Percentiles rank a stretch among this genome's conserved stretches.
These are phyloP conservation scores for Petrocephalus schoutedeni DNA, from an alignment of 2,797 vertebrate species.

Conservation along the genomic window DNA sequence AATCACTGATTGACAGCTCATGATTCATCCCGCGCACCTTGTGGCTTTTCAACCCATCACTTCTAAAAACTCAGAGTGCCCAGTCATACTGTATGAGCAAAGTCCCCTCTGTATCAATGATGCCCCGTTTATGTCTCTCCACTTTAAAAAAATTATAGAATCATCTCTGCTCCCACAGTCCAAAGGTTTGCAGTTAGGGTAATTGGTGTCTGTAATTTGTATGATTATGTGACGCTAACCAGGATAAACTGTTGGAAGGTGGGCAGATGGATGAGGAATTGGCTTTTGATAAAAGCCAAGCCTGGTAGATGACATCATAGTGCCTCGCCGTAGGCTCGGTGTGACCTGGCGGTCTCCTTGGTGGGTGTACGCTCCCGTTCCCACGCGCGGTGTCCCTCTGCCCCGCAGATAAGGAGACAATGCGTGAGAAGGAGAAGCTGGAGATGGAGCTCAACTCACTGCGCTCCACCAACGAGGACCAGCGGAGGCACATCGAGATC, in stretches of 20 bases:
- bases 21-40: not conserved
- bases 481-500: slow-evolving; percentile 94
- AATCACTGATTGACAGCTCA: not conserved
- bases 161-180: not conserved
- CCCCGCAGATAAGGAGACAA: slow-evolving; percentile 83
- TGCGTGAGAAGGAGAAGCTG: slow-evolving; percentile 90
- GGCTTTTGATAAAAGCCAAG: not conserved
- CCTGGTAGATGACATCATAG: not conserved
- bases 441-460: slow-evolving; percentile 83
- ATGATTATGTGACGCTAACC: not conserved
- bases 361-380: not conserved
- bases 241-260: not conserved
- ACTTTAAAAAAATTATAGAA: not conserved
- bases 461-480: slow-evolving; percentile 88
- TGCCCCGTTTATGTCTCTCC: too few species aligned
- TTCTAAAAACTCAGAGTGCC: not conserved
- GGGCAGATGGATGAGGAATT: not conserved
- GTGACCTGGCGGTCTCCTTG: not conserved
- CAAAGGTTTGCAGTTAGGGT: not conserved
- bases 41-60: not conserved
- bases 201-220: not conserved
- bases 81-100: not conserved
- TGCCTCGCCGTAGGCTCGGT: not conserved
- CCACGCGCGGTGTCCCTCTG: not conserved
- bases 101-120: not conserved